These are phyloP conservation scores for Brachyopa scutellaris DNA, from an alignment of 2,888 invertebrate species.

Conservation along the genomic window DNA sequence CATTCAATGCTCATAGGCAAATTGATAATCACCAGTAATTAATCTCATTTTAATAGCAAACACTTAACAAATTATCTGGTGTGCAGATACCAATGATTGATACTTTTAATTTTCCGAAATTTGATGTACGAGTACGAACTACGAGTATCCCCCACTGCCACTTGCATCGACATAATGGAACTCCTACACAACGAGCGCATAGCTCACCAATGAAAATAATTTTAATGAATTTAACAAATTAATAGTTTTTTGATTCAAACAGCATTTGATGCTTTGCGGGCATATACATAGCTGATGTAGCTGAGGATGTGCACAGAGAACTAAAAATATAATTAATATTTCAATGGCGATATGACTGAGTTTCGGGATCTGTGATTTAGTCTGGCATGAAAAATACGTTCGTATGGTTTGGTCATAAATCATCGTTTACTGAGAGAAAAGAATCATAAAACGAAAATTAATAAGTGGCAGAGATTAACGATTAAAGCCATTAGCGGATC, in stretches of 20 bases:
- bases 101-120: conserved; percentile 23
- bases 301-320: conserved; percentile 10
- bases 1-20: conserved; percentile 56
- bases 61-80: conserved; percentile 69
- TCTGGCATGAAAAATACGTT: conserved; percentile 58
- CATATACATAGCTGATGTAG: not conserved
- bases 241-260: conserved; percentile 57
- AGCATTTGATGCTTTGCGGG: conserved; percentile 35
- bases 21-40: conserved; percentile 64
- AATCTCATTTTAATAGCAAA: conserved; percentile 70
- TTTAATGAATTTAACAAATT: conserved; percentile 56
- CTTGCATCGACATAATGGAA: not conserved
- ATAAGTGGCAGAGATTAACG: conserved; percentile 73
- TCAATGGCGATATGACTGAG: conserved; percentile 39
- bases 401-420: conserved; percentile 61
- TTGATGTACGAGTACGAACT: not conserved
- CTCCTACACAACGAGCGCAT: conserved; percentile 51
- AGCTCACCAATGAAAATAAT: conserved; percentile 34
- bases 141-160: not conserved
- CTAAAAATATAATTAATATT: conserved; percentile 50
- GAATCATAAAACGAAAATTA: conserved; percentile 72
- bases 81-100: conserved; percentile 61
- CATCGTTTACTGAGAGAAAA: conserved; percentile 61
- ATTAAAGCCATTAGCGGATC: conserved; percentile 69
- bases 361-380: conserved; percentile 56